These are phyloP conservation scores for Anisognathus igniventris DNA, from an alignment of 2,797 vertebrate genomes.

Conservation along the genomic window DNA sequence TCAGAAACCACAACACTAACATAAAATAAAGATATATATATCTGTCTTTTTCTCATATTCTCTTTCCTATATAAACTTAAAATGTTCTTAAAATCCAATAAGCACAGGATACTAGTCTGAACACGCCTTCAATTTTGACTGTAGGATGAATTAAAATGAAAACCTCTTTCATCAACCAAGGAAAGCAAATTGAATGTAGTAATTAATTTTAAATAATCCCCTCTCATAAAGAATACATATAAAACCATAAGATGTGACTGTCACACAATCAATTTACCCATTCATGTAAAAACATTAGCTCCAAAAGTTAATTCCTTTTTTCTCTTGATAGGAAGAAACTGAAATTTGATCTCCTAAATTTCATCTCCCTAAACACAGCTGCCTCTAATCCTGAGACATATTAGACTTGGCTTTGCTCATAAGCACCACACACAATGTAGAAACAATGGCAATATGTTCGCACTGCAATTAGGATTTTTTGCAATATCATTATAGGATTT, in stretches of 20 bases:
- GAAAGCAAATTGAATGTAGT: background rate
- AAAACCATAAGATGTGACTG: background rate
- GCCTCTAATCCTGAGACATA: background rate
- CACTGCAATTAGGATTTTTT: background rate
- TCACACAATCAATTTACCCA: background rate
- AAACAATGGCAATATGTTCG: background rate
- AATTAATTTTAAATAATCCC: background rate
- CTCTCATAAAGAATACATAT: background rate
- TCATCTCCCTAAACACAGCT: background rate
- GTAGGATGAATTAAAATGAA: background rate
- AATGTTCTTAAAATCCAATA: background rate
- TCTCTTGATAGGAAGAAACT: background rate
- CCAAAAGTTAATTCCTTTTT: background rate
- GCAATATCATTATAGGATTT: background rate
- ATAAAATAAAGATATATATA: background rate
- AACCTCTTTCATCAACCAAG: background rate
- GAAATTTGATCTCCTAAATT: background rate
- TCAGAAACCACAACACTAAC: background rate
- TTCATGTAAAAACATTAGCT: background rate
- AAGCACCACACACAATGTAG: rapidly evolving
- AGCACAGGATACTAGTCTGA: background rate
- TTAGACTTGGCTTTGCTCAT: background rate
- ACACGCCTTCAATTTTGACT: background rate
- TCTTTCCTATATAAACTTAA: background rate
- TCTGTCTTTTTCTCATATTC: background rate